Percentiles rank a stretch among this genome's conserved stretches.
Evolutionary conservation across 2,113 vertebrate genomes (phyloP).

Genomic region (Plestiodon gilberti): DNA sequence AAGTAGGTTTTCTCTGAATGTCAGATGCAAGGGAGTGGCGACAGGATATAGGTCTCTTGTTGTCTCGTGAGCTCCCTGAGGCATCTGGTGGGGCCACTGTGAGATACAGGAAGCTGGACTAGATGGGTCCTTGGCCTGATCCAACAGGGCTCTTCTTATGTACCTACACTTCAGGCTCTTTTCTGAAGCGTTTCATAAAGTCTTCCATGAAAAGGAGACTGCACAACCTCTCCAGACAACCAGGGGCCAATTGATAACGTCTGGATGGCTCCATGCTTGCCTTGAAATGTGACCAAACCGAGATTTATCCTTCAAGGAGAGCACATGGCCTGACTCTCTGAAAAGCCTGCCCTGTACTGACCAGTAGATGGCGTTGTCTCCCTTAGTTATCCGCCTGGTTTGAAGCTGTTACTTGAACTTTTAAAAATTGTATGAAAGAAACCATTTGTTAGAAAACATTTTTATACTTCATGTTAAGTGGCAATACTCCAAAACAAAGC

Average conservation of each 20-base stretch:
- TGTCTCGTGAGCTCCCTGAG: no score
- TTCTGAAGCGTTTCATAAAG: background rate
- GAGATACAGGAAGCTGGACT: no score
- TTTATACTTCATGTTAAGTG: background rate
- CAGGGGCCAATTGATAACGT: background rate
- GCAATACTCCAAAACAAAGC: background rate
- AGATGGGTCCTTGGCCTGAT: no score
- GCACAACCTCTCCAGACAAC: no score
- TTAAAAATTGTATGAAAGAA: background rate
- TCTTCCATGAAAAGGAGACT: background rate
- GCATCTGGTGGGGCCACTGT: no score
- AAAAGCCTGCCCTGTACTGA: fast-evolving
- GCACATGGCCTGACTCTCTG: background rate
- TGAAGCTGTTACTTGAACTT: fast-evolving
- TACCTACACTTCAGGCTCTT: background rate
- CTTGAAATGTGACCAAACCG: background rate
- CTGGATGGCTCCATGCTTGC: background rate
- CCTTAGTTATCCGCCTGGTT: background rate
- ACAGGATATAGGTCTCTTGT: no score
- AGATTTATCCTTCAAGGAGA: background rate
- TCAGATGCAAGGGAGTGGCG: no score
- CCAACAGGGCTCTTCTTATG: no score
- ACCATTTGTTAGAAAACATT: background rate
- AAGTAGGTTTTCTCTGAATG: no score
- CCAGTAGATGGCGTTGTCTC: constrained; percentile 11